Conservation (phyloP, 2,797 vertebrate species). For the Tragelaphus oryx region DNA sequence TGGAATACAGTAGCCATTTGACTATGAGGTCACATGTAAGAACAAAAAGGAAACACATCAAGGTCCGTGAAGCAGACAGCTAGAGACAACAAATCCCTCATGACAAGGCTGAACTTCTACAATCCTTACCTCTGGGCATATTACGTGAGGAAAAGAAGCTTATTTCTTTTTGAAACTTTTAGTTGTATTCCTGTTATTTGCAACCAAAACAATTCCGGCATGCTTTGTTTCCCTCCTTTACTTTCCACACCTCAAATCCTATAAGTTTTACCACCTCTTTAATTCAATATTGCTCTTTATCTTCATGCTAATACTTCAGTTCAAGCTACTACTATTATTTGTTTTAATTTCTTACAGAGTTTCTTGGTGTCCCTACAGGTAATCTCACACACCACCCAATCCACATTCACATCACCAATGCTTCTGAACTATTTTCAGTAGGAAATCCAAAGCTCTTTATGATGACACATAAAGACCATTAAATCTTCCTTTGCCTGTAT, state of each 20-base stretch:
- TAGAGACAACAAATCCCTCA: background rate
- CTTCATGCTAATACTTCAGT: background rate
- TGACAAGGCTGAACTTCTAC: background rate
- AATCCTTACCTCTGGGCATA: background rate
- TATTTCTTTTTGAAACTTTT: background rate
- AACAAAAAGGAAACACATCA: background rate
- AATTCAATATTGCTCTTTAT: background rate
- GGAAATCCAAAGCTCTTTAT: background rate
- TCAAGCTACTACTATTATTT: background rate
- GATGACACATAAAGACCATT: background rate
- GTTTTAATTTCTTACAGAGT: background rate
- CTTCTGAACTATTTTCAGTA: background rate
- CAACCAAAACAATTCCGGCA: background rate
- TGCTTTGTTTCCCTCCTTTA: background rate
- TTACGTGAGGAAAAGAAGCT: background rate
- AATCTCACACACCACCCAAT: background rate
- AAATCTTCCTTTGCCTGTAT: background rate
- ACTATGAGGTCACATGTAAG: background rate
- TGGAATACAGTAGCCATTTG: background rate
- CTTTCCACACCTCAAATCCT: background rate
- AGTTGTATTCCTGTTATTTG: background rate
- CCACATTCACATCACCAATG: background rate
- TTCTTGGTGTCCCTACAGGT: background rate
- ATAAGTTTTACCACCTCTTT: background rate
- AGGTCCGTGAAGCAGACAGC: background rate